Percentiles rank a stretch among this genome's conserved stretches.
Conservation (phyloP, 2,113 vertebrate genomes). For the Catharus fuscescens region DNA sequence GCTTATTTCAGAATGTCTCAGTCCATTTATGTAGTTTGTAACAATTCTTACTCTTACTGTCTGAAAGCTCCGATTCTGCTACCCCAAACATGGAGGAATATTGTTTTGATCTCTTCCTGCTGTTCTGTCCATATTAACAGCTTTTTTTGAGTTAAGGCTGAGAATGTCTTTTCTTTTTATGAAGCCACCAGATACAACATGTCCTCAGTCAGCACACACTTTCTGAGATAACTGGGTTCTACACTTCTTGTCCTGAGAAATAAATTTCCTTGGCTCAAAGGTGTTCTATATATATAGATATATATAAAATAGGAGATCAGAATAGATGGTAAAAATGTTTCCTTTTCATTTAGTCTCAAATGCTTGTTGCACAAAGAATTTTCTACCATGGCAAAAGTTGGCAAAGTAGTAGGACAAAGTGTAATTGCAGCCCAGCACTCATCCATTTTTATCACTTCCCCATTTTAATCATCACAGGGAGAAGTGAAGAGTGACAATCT, state of each 20-base stretch:
- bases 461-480: neutral
- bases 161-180: neutral
- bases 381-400: neutral
- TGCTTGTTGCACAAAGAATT: neutral
- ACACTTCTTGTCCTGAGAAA: neutral
- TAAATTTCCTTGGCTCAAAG: neutral
- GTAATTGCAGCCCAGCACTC: neutral
- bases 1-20: neutral
- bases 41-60: neutral
- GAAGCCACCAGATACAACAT: neutral
- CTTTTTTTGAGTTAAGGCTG: neutral
- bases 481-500: constrained; percentile 10
- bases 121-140: neutral
- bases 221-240: neutral
- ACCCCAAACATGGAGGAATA: neutral
- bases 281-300: neutral
- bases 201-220: neutral
- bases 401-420: neutral
- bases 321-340: neutral
- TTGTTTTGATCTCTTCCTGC: neutral
- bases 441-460: neutral
- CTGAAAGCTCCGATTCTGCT: neutral
- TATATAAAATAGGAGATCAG: neutral
- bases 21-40: neutral
- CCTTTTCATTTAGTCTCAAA: neutral